Conservation (phyloP, 2,797 vertebrate genomes). For the Avahi laniger region DNA sequence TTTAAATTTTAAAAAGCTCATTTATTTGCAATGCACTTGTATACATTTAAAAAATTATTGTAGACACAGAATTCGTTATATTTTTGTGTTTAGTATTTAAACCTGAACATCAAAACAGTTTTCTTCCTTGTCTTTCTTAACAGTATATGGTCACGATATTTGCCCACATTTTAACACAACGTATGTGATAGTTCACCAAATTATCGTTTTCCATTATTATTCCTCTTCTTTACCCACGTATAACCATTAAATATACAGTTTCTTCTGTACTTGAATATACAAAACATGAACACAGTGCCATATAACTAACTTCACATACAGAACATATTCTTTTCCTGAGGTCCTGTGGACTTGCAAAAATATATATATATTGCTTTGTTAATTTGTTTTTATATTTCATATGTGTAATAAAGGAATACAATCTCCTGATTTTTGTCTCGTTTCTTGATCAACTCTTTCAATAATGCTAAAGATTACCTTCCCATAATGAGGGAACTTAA, state of each 20-base stretch:
- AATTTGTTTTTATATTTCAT: conserved; percentile 86
- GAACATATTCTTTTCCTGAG: conserved; percentile 81
- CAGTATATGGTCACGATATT: conserved; percentile 68
- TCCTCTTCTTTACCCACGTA: conserved; percentile 74
- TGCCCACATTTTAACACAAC: conserved; percentile 71
- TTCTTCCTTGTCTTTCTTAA: conserved; percentile 78
- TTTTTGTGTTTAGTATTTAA: conserved; percentile 85
- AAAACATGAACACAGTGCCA: conserved; percentile 73
- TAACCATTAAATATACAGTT: conserved; percentile 64
- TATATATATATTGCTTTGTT: conserved; percentile 83
- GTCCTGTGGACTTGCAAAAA: conserved; percentile 86
- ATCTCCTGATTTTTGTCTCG: conserved; percentile 71
- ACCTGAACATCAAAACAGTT: conserved; percentile 74
- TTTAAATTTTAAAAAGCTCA: conserved; percentile 53
- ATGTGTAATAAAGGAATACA: conserved; percentile 86
- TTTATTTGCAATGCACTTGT: conserved; percentile 72
- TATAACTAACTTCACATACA: conserved; percentile 70
- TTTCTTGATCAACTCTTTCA: conserved; percentile 66
- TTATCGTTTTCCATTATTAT: conserved; percentile 76
- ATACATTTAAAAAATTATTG: conserved; percentile 66
- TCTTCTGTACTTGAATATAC: conserved; percentile 75
- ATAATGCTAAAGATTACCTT: conserved; percentile 13
- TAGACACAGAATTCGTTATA: conserved; percentile 82
- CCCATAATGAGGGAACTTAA: conserved; percentile 40
- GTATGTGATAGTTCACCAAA: conserved; percentile 78